Base-by-base conservation (phyloP, 2,113 vertebrate species). In the Pachyramphus minor region DNA sequence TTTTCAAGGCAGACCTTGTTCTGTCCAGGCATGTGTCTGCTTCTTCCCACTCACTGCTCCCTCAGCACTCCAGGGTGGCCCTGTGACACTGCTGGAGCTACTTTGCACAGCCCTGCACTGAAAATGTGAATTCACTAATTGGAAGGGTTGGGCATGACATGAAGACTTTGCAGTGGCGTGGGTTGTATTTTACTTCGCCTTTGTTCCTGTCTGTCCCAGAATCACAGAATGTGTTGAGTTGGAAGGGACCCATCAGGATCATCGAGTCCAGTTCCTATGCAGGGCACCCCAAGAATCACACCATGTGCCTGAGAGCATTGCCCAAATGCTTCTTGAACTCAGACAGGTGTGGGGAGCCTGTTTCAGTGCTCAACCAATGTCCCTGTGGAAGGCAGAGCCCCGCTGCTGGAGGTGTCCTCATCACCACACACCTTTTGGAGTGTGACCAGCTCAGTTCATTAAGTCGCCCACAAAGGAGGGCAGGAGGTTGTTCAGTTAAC, bases 21-120 rank as follows among this genome's bases (percentile, higher is more conserved):
- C 20, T 31, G 42, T 53, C 52, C 35, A 28, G 33, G n/a, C 31
- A 60, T 0, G 0, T 6, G 23, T 9, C 2, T 25, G 22, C 33
- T 67, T 71, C 28, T 56, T 25, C 50, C 17, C 56, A 17, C 50
- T 35, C 33, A 3, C n/a, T 25, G 22, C 49, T 76, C 6, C 25
- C 44, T 21, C 1, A 0, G 3, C 47, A 33, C 53, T 81, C 9
- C 39, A 47, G 44, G n/a, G 9, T 39, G 56, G 25, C 59, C 53
- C 33, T 2, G 5, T 47, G 77, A 9, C 47, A 11, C 73, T 80
- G 35, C 41, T 41, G 64, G 49, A 44, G 49, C 58, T 28, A 2
- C n/a, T 62, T 39, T 28, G 31, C 53, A 37, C 22, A 39, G 16
- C 14, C 37, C 76, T 37, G 31, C 35, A 28, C 30, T 27, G 35